Conservation (phyloP, 2,797 vertebrate species). For the Leptatherina wallacei region DNA sequence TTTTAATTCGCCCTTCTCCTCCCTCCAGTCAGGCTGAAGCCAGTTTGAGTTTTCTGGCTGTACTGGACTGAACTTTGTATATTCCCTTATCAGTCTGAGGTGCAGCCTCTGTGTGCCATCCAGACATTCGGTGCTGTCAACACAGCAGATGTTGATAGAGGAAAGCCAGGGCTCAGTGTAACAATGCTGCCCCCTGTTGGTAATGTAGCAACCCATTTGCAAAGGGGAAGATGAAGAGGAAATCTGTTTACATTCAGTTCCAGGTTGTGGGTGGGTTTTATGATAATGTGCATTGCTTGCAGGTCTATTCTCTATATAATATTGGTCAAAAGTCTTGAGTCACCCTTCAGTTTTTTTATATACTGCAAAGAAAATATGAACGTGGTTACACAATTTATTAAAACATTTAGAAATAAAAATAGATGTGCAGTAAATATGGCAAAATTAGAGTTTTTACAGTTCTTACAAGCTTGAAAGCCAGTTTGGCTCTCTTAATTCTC, state of each 20-base stretch:
- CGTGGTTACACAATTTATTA: no score
- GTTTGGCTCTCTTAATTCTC: no score
- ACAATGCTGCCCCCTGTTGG: slow-evolving; percentile 62
- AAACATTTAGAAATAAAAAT: no score
- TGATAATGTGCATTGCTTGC: neutral
- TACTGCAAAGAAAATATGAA: no score
- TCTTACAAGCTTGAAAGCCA: no score
- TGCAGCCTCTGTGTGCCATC: slow-evolving; percentile 28
- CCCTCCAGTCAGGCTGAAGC: slow-evolving; percentile 15
- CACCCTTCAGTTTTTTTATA: neutral
- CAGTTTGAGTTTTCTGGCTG: slow-evolving; percentile 2
- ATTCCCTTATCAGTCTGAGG: slow-evolving; percentile 31
- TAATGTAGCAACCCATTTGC: neutral
- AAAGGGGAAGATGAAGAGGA: neutral
- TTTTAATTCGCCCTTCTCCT: neutral
- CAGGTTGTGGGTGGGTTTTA: neutral
- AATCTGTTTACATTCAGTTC: no score
- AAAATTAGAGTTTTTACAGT: no score
- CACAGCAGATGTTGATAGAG: slow-evolving; percentile 27
- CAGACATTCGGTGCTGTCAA: slow-evolving; percentile 17
- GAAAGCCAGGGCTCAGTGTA: neutral
- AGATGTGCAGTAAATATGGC: no score
- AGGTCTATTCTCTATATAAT: neutral
- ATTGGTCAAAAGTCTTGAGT: neutral
- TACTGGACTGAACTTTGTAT: slow-evolving; percentile 14